Percentiles rank a stretch among this genome's conserved stretches.
These are phyloP conservation scores for Leucopsar rothschildi DNA, from an alignment of 2,113 vertebrate species.

Conservation along the genomic window DNA sequence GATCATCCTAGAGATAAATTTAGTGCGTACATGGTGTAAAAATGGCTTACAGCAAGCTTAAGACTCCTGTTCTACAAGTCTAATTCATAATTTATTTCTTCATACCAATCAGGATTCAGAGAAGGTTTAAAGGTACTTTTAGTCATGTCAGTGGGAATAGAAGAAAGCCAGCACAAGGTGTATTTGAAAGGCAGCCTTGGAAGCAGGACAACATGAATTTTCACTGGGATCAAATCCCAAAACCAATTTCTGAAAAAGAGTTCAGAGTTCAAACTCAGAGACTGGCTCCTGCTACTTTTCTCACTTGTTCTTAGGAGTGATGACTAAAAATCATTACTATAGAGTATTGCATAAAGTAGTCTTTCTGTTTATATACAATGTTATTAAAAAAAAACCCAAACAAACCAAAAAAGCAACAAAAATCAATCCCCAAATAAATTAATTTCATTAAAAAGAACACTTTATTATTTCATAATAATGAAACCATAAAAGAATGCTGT, in stretches of 20 bases:
- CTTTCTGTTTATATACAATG: not conserved
- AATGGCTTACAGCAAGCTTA: not conserved
- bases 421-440: not conserved
- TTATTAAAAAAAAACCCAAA: not conserved
- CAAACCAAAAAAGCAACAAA: not conserved
- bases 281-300: not conserved
- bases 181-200: not conserved
- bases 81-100: not conserved
- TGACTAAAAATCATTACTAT: not conserved
- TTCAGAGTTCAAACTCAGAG: not conserved
- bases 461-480: not conserved
- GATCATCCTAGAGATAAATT: not conserved
- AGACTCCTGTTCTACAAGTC: not conserved
- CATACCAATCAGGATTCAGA: not conserved
- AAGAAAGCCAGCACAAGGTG: not conserved
- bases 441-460: not conserved
- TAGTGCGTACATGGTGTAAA: not conserved
- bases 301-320: not conserved
- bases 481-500: not conserved
- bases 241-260: not conserved
- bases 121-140: not conserved
- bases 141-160: not conserved
- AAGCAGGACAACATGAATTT: not conserved
- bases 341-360: not conserved
- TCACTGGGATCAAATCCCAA: constrained; percentile 7